Percentiles rank a stretch among this genome's conserved stretches.
Conservation (phyloP, 2,797 vertebrate species). For the Coranthus polyacanthus region DNA sequence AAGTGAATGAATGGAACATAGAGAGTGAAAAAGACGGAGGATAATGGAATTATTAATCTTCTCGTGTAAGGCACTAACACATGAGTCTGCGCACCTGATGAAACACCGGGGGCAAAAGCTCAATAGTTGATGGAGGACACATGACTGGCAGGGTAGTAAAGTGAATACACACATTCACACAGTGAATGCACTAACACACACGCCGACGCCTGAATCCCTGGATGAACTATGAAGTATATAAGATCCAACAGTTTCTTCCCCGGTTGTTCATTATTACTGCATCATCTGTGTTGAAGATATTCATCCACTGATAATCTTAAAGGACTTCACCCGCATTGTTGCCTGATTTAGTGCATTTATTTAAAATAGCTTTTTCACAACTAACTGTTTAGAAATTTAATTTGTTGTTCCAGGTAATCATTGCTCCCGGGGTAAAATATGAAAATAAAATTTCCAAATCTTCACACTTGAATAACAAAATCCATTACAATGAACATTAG, state of each 20-base stretch:
- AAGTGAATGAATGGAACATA: conserved; percentile 62
- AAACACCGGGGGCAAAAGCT: conserved; percentile 68
- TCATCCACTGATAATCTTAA: too few relatives aligned
- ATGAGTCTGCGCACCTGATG: conserved; percentile 67
- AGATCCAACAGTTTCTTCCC: background rate
- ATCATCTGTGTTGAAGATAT: background rate
- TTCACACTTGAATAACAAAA: too few relatives aligned
- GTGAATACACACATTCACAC: conserved; percentile 13
- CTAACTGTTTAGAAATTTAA: too few relatives aligned
- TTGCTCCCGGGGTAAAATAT: too few relatives aligned
- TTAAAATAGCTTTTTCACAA: too few relatives aligned
- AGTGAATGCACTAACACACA: conserved; percentile 1
- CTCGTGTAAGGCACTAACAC: conserved; percentile 62
- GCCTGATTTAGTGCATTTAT: too few relatives aligned
- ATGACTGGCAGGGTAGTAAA: conserved; percentile 48
- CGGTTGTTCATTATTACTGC: background rate
- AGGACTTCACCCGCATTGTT: too few relatives aligned
- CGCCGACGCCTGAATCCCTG: conserved; percentile 26
- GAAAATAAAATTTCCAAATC: too few relatives aligned
- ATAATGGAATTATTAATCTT: conserved; percentile 75
- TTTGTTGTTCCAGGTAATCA: too few relatives aligned
- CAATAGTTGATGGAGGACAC: conserved; percentile 67
- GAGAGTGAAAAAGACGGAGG: conserved; percentile 51
- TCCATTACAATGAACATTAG: too few relatives aligned
- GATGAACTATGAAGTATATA: too few relatives aligned